Percentiles rank a stretch among this genome's conserved stretches.
These are phyloP conservation scores for Rhinolophus sinicus DNA, from an alignment of 2,113 vertebrate genomes.

Conservation along the genomic window DNA sequence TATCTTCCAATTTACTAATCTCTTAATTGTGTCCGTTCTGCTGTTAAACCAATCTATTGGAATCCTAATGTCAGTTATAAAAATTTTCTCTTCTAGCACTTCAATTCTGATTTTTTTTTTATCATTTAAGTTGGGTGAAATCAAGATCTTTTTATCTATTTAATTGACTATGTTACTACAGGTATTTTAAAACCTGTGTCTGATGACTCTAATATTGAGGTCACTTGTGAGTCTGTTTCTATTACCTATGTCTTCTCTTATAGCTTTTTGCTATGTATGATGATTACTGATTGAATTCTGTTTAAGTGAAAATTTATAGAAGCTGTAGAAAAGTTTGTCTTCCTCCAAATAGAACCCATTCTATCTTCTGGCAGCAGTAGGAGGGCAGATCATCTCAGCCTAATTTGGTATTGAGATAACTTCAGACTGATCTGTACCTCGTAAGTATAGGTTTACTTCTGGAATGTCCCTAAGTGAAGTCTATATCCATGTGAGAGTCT, in stretches of 20 bases:
- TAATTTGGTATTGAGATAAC: not conserved
- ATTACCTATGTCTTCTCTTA: not conserved
- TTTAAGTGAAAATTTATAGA: not conserved
- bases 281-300: not conserved
- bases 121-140: not conserved
- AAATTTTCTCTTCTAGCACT: not conserved
- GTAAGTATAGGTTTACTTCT: not conserved
- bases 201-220: not conserved
- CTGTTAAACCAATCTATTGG: not conserved
- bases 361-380: not conserved
- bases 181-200: not conserved
- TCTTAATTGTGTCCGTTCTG: not conserved
- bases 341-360: not conserved
- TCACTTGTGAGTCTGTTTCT: constrained; percentile 1
- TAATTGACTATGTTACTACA: not conserved
- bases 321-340: not conserved
- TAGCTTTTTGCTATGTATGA: not conserved
- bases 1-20: not conserved
- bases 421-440: not conserved
- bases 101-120: not conserved
- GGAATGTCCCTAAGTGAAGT: not conserved
- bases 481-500: not conserved
- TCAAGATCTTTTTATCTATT: not conserved
- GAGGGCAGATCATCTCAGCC: not conserved
- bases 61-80: not conserved